Conservation (phyloP, 2,888 invertebrate genomes). For the Mythimna pallens region DNA sequence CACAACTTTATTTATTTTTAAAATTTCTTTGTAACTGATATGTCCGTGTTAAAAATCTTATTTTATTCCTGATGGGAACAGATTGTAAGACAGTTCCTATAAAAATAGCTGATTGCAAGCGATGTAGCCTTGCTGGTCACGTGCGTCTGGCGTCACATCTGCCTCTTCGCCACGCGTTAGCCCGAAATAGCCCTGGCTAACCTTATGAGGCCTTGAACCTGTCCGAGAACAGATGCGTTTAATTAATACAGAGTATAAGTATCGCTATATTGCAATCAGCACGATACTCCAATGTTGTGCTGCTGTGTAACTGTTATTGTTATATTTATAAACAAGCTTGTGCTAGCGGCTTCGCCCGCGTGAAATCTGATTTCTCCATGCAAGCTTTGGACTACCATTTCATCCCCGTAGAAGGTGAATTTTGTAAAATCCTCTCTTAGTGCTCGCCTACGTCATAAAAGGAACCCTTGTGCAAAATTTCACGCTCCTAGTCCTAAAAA, state of each 20-base stretch:
- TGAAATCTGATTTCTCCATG: no score
- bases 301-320: conserved; percentile 16
- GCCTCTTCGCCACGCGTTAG: conserved; percentile 51
- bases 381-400: no score
- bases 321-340: conserved; percentile 20
- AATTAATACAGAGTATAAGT: conserved; percentile 51
- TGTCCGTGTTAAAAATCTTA: not conserved
- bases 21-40: not conserved
- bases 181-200: conserved; percentile 61
- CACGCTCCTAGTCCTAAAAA: no score
- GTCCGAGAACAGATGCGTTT: conserved; percentile 33
- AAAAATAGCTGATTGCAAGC: conserved; percentile 56
- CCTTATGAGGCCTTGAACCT: conserved; percentile 65
- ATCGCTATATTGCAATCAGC: conserved; percentile 48
- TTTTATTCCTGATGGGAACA: conserved; percentile 17
- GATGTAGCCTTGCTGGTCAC: conserved; percentile 53
- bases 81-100: conserved; percentile 14
- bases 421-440: no score
- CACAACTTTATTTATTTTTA: not conserved
- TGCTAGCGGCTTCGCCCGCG: no score
- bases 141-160: conserved; percentile 37
- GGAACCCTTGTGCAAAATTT: no score
- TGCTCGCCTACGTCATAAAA: no score
- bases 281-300: conserved; percentile 23
- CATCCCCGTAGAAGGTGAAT: no score